These are phyloP conservation scores for Aradophagus sp. DNA, from an alignment of 1,140 invertebrate species.

Conservation along the genomic window DNA sequence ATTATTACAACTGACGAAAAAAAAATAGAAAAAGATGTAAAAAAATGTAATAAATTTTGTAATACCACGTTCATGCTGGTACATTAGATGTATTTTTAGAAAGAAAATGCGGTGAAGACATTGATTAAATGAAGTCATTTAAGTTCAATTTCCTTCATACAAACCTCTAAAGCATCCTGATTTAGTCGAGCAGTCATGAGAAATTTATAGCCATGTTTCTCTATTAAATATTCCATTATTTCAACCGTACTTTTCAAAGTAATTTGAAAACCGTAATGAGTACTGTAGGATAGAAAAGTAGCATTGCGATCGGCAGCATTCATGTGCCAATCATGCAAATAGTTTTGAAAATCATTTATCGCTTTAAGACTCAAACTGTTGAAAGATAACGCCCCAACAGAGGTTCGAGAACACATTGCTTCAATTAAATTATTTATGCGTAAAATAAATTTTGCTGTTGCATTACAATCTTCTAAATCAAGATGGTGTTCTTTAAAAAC, in stretches of 20 bases:
- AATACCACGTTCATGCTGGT: too few relatives aligned
- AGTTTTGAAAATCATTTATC: neutral
- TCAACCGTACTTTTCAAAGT: neutral
- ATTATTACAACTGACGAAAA: too few relatives aligned
- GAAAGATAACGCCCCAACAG: slow-evolving; percentile 10
- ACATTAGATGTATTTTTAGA: too few relatives aligned
- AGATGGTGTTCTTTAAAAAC: neutral
- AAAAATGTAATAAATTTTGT: too few relatives aligned
- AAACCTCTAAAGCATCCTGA: slow-evolving; percentile 2
- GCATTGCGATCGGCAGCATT: too few relatives aligned
- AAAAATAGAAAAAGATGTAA: too few relatives aligned
- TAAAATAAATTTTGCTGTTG: slow-evolving; percentile 21
- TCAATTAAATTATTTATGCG: slow-evolving; percentile 17
- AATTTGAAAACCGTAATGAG: neutral
- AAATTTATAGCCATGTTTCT: neutral
- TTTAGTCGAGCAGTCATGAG: neutral
- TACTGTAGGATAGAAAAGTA: neutral
- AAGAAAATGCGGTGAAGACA: too few relatives aligned
- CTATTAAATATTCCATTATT: neutral
- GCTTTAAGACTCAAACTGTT: slow-evolving; percentile 19
- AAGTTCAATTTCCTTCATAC: too few relatives aligned
- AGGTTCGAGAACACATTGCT: slow-evolving; percentile 35
- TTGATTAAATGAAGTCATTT: too few relatives aligned
- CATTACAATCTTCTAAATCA: slow-evolving; percentile 16
- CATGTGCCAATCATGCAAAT: neutral